These are phyloP conservation scores for Subanguina moxae DNA, from an alignment of 1,140 invertebrate genomes.

Conservation along the genomic window DNA sequence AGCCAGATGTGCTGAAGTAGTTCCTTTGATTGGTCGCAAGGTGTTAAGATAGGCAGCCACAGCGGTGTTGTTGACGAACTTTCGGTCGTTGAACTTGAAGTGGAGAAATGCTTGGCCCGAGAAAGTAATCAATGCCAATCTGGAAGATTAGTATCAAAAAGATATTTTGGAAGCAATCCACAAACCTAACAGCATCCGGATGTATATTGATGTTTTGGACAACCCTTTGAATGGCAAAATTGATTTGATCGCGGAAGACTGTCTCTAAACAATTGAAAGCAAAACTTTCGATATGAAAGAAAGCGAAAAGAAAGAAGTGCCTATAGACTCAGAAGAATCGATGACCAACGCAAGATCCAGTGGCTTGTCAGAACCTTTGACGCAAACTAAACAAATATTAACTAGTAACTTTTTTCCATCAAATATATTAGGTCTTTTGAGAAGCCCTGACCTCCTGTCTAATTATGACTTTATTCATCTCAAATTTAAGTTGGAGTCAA, in stretches of 20 bases:
- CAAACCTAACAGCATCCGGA: conserved; percentile 54
- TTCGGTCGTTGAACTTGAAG: conserved; percentile 52
- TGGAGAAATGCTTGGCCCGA: conserved; percentile 54
- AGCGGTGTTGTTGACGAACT: conserved; percentile 47
- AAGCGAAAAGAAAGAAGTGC: no score
- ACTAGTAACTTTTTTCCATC: not conserved
- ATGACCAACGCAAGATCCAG: conserved; percentile 52
- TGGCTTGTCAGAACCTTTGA: conserved; percentile 55
- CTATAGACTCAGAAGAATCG: conserved; percentile 55
- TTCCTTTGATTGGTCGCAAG: conserved; percentile 54
- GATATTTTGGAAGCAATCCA: not conserved
- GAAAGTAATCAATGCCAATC: conserved; percentile 53
- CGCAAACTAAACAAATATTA: conserved; percentile 30
- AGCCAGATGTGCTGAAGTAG: conserved; percentile 53
- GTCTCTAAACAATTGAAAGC: conserved; percentile 13
- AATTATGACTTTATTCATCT: no score
- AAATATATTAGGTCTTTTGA: no score
- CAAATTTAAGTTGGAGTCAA: no score
- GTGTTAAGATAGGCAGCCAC: conserved; percentile 46
- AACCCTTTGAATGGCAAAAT: conserved; percentile 51
- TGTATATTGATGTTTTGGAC: conserved; percentile 56
- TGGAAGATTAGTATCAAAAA: conserved; percentile 18
- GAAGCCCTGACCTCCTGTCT: no score
- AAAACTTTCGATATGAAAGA: no score
- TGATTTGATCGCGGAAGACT: conserved; percentile 53